Evolutionary conservation across 30 jellyfish, hydroid and myxozoan species (phyloP).

Genomic region (Haliclystus octoradiatus): DNA sequence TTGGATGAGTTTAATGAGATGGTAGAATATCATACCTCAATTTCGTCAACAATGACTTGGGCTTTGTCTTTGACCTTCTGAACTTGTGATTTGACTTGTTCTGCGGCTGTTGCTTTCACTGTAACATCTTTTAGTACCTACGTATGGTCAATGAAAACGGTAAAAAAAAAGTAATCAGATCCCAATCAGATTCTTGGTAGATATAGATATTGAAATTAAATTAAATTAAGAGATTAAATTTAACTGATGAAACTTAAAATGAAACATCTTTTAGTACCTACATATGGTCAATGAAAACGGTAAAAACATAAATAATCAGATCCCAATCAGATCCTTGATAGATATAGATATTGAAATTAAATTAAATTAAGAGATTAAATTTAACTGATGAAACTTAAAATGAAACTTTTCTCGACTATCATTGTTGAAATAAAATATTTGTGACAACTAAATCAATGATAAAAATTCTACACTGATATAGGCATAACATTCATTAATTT

Average conservation of each 20-base stretch:
- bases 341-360: too few species aligned
- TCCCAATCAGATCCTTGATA: too few species aligned
- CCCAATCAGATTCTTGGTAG: too few species aligned
- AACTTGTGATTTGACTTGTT: conserved; percentile 62
- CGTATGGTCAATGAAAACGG: background rate
- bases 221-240: too few species aligned
- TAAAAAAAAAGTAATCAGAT: too few species aligned
- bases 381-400: conserved; percentile 72
- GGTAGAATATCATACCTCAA: conserved; percentile 38
- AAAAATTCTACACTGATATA: too few species aligned
- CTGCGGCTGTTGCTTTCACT: conserved; percentile 77
- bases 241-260: conserved; percentile 68
- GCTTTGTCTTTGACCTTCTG: conserved; percentile 76
- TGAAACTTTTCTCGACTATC: conserved; percentile 59
- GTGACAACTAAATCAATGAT: too few species aligned
- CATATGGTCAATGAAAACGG: background rate
- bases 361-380: too few species aligned
- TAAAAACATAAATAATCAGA: too few species aligned
- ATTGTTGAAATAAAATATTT: too few species aligned
- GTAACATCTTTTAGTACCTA: conserved; percentile 67
- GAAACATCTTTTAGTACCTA: conserved; percentile 66
- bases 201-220: too few species aligned
- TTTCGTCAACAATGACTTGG: conserved; percentile 61
- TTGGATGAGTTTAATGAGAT: background rate
- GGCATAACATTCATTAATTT: too few species aligned